Evolutionary conservation across 2,888 invertebrate genomes (phyloP).

Genomic region (Eupeodes luniger): DNA sequence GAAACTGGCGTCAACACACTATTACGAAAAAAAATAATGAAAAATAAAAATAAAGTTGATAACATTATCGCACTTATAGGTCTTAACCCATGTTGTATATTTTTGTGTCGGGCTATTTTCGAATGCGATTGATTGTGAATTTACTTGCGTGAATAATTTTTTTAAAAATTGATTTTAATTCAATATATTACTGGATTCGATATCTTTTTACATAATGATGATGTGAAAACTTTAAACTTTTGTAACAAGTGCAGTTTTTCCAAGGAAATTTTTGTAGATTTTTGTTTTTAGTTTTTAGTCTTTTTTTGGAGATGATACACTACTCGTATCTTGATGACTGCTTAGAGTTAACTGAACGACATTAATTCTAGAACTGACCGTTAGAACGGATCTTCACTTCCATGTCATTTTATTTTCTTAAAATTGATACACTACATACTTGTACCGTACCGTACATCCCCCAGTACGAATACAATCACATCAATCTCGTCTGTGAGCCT

Average conservation of each 20-base stretch:
- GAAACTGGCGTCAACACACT: conserved; percentile 55
- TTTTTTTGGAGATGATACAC: conserved; percentile 7
- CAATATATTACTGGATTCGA: background rate
- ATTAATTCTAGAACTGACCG: conserved; percentile 83
- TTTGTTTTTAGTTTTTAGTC: background rate
- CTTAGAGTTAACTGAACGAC: conserved; percentile 80
- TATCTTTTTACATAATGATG: too few relatives aligned
- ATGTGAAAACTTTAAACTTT: conserved; percentile 32
- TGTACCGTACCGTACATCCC: conserved; percentile 48
- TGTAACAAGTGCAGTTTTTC: conserved; percentile 25
- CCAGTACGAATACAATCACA: conserved; percentile 36
- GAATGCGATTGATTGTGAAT: conserved; percentile 31
- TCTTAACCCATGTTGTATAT: conserved; percentile 70
- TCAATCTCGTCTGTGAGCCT: background rate
- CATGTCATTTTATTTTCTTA: conserved; percentile 83
- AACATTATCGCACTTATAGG: conserved; percentile 69
- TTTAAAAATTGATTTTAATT: background rate
- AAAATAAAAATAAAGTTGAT: conserved; percentile 39
- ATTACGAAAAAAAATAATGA: conserved; percentile 1
- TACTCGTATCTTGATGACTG: conserved; percentile 48
- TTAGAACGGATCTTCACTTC: conserved; percentile 81
- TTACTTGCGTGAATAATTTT: background rate
- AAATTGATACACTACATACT: conserved; percentile 40
- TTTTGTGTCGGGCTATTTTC: conserved; percentile 64
- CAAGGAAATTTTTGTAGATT: background rate